phyloP scores from a whole-genome alignment of 2,113 vertebrate genomes.

The Tamias sibiricus region DNA sequence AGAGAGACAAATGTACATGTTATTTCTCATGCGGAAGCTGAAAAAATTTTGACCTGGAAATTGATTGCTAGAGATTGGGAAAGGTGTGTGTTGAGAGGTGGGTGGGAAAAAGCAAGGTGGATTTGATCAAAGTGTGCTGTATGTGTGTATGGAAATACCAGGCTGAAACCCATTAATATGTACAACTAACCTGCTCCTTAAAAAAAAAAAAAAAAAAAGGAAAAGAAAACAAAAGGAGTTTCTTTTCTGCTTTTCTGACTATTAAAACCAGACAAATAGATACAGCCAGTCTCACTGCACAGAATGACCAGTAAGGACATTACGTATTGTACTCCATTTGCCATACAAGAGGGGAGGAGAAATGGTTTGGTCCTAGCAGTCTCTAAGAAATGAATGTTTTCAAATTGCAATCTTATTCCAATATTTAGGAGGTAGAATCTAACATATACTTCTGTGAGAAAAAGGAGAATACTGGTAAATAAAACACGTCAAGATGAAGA shows the following conservation, averaged over 20 bases:
- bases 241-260: not conserved
- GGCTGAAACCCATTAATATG: not conserved
- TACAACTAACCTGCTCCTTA: not conserved
- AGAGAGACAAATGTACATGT: not conserved
- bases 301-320: not conserved
- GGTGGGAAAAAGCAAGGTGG: not conserved
- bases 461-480: not conserved
- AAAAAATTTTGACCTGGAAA: not conserved
- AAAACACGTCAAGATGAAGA: not conserved
- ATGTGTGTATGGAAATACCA: not conserved
- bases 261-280: not conserved
- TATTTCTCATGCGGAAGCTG: not conserved
- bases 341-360: not conserved
- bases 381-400: not conserved
- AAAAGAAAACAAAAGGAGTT: not conserved
- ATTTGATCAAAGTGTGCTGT: too few relatives aligned
- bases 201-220: too few relatives aligned
- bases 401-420: not conserved
- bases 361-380: not conserved
- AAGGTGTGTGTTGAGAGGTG: too few relatives aligned
- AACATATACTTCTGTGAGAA: not conserved
- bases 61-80: not conserved
- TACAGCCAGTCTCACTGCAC: not conserved
- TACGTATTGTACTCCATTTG: fast-evolving
- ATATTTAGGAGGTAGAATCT: not conserved